phyloP scores from a whole-genome alignment of 2,797 vertebrate genomes.

The Aulostomus chinensis region DNA sequence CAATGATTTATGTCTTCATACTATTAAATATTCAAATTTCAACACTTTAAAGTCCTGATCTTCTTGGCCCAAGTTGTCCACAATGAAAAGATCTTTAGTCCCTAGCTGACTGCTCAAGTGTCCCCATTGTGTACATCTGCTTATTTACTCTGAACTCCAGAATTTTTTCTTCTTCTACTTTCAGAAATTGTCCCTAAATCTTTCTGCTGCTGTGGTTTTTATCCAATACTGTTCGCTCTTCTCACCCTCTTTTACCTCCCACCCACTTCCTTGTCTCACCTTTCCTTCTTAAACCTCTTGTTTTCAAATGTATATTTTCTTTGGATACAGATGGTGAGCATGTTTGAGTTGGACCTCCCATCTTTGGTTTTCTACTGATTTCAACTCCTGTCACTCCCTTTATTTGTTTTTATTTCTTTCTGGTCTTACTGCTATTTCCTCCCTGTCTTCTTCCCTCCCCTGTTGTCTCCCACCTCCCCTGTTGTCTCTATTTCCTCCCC shows the following conservation, averaged over 20 bases:
- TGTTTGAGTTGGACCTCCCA: conserved; percentile 20
- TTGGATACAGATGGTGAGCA: conserved; percentile 62
- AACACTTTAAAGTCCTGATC: no score
- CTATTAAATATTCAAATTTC: no score
- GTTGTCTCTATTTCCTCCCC: conserved; percentile 16
- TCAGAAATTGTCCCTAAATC: neutral
- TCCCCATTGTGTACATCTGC: no score
- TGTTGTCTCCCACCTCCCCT: neutral
- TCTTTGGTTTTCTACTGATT: conserved; percentile 21
- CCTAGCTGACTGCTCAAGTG: no score
- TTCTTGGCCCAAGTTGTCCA: conserved; percentile 9
- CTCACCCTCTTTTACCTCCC: conserved; percentile 13
- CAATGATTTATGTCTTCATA: no score
- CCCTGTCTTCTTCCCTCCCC: conserved; percentile 14
- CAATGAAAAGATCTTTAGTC: conserved; percentile 2
- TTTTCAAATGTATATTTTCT: conserved; percentile 1
- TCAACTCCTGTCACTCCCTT: neutral
- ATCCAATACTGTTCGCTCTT: conserved; percentile 11
- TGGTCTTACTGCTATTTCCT: conserved; percentile 35
- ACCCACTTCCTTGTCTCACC: conserved; percentile 29
- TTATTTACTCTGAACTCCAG: no score
- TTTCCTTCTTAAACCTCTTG: conserved; percentile 17
- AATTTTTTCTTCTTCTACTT: no score
- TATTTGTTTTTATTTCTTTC: conserved; percentile 24
- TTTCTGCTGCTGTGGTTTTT: neutral